Conservation (phyloP, 2,797 vertebrate genomes). For the Rhinoraja longicauda region DNA sequence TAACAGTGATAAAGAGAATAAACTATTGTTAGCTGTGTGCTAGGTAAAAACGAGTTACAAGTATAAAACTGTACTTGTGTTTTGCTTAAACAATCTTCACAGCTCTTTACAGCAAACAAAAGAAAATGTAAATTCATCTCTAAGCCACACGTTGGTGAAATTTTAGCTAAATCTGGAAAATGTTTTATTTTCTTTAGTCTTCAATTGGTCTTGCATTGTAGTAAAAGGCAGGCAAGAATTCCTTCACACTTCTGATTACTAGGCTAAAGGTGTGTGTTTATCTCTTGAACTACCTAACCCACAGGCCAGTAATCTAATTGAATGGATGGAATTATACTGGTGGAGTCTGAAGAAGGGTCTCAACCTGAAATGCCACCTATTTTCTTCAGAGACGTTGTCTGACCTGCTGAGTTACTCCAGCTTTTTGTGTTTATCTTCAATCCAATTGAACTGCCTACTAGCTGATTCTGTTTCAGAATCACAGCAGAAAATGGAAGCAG, state of each 20-base stretch:
- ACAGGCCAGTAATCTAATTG: background rate
- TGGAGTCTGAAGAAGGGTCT: too few species aligned
- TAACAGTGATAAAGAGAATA: too few species aligned
- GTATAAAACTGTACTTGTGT: background rate
- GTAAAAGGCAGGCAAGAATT: background rate
- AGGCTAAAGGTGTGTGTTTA: background rate
- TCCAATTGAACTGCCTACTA: background rate
- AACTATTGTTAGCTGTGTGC: too few species aligned
- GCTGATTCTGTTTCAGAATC: background rate
- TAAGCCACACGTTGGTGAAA: background rate
- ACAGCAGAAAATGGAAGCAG: background rate
- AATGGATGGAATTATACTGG: too few species aligned
- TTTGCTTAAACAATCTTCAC: background rate
- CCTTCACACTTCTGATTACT: background rate
- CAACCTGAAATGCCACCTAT: too few species aligned
- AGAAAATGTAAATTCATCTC: background rate
- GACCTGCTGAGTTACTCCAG: too few species aligned
- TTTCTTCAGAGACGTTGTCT: too few species aligned
- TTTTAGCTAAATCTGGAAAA: background rate
- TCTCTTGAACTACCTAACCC: background rate
- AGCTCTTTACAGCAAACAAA: background rate
- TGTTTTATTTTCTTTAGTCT: background rate
- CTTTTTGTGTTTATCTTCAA: too few species aligned
- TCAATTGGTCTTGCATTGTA: background rate
- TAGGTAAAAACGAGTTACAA: background rate